A percentile compares a stretch with the other conserved stretches of the same genome.
Conservation (phyloP, 1,140 invertebrate species). For the Pomacea maculata region DNA sequence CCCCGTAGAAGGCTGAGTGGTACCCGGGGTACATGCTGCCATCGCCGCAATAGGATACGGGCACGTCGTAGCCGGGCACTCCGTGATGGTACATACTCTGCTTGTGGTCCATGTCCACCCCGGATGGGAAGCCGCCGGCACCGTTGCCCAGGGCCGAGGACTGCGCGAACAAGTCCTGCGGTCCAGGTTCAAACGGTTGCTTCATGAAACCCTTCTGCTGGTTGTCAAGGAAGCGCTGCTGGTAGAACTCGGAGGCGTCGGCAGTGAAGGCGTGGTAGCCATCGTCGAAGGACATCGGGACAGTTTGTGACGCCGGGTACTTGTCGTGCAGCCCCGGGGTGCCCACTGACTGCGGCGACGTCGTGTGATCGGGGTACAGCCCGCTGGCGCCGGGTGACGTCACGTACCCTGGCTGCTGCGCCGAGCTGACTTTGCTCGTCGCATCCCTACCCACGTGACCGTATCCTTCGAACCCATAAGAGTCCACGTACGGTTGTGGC, state of each 20-base stretch:
- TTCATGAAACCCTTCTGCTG: slow-evolving; percentile 27
- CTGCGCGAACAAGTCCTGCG: slow-evolving; percentile 37
- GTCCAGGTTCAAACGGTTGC: slow-evolving; percentile 23
- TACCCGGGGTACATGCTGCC: slow-evolving; percentile 35
- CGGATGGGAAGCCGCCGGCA: background rate
- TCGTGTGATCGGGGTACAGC: slow-evolving; percentile 29
- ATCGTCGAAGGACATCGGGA: slow-evolving; percentile 32
- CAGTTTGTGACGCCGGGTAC: slow-evolving; percentile 18
- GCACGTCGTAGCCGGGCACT: slow-evolving; percentile 27
- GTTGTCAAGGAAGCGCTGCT: slow-evolving; percentile 34
- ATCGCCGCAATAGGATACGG: slow-evolving; percentile 24
- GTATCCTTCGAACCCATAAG: slow-evolving; percentile 51
- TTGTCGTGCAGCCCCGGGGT: slow-evolving; percentile 26
- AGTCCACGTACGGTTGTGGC: slow-evolving; percentile 33
- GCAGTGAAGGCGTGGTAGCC: slow-evolving; percentile 28
- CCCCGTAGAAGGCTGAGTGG: slow-evolving; percentile 46
- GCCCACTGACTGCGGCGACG: slow-evolving; percentile 15
- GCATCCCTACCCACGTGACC: background rate
- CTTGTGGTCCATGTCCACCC: slow-evolving; percentile 33
- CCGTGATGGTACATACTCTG: slow-evolving; percentile 32
- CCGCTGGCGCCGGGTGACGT: background rate
- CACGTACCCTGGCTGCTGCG: slow-evolving; percentile 18
- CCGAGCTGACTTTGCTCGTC: background rate
- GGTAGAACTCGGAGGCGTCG: slow-evolving; percentile 37
- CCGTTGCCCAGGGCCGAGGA: slow-evolving; percentile 15